Base-by-base conservation (phyloP, 2,113 vertebrate species). In the Ceyx margarethae region DNA sequence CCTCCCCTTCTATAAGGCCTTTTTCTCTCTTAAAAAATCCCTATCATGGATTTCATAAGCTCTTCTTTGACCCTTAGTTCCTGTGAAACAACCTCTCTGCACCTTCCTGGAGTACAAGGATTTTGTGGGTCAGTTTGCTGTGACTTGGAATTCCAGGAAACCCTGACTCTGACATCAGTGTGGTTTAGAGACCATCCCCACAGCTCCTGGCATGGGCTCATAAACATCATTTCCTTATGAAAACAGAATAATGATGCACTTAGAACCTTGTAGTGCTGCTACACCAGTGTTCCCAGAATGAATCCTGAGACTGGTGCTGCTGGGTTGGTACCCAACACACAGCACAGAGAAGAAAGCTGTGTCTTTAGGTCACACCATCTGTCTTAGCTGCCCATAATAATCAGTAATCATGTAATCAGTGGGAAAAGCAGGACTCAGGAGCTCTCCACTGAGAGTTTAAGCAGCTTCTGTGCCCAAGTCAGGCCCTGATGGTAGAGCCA, bases 1-100 rank as follows among this genome's bases (percentile, higher is more conserved):
- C 31, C 31, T 84, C 65, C 57, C 48, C n/a, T 79, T 73, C 48
- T 66, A 0, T 17, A n/a, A 73, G 31, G 37, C 33, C 22, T 69
- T 73, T n/a, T 58, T 58, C 71, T 76, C 46, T 46, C 13, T 65
- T 35, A 78, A 65, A 62, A 53, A 61, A 6, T 31, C 22, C n/a
- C 53, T 29, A 0, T 45, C 11, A 0, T 40, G 15, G 7, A 13
- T 54, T 76, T 69, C 50, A 64, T 50, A 33, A 22, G 3, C 22
- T 84, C 13, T n/a, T 67, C 15, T 58, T 42, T 45, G 29, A 45
- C 42, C 53, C 43, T 12, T 25, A 58, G 29, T n/a, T 85, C 48
- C 14, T 20, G 4, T 75, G 77, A 20, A 90, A 28, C n/a, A 86
- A 5, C 35, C 40, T 67, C 51, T 50, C 48, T 77, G 72, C 33